Base-by-base conservation (phyloP, 2,797 vertebrate species). In the Chelon labrosus region DNA sequence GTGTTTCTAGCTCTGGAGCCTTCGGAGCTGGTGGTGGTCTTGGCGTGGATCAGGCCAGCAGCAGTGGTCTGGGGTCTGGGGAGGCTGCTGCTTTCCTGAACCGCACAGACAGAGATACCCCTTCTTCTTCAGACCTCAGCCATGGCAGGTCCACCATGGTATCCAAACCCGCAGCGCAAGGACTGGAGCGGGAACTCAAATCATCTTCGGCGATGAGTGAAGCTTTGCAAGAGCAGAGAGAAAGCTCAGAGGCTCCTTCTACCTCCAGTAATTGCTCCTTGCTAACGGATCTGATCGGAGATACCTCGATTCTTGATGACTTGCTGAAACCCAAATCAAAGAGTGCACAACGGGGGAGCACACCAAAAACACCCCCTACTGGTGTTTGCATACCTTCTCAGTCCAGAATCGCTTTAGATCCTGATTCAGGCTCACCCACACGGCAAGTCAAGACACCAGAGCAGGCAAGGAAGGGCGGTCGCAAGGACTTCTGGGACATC, bases 401-500 rank as follows among this genome's bases (percentile, higher is more conserved):
- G 2, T 56, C 61, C 37, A 20, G 53, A 65, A 14, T 38, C 14
- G 0, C 39, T 19, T 0, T n/a, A 2, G 16, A 9, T 9, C 27
- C 61, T 17, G 57, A 53, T 53, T 42, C 37, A 16, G 58, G 16
- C 16, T 55, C 71, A 20, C 27, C 42, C 44, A 6, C 52, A 20
- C 77, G 20, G 10, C 66, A 52, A 38, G 52, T 20, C 20, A 11
- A 10, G 13, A n/a, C 56, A 39, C 51, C 25, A 19, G 41, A 7
- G 44, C 61, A 31, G 82, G 94, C 93, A 82, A 73, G 91, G 35
- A 96, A 94, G 75, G 89, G 63, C 27, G 89, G 77, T 73, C 78
- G 93, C 65, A 99, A 95, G 91, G 97, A 98, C 89, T 96, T 99
- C 90, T 99, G 97, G 98, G 97, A 99, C 89, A 96, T 99, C 77